These are phyloP conservation scores for Psylliodes chrysocephalus DNA, from an alignment of 2,888 invertebrate genomes.

Conservation along the genomic window DNA sequence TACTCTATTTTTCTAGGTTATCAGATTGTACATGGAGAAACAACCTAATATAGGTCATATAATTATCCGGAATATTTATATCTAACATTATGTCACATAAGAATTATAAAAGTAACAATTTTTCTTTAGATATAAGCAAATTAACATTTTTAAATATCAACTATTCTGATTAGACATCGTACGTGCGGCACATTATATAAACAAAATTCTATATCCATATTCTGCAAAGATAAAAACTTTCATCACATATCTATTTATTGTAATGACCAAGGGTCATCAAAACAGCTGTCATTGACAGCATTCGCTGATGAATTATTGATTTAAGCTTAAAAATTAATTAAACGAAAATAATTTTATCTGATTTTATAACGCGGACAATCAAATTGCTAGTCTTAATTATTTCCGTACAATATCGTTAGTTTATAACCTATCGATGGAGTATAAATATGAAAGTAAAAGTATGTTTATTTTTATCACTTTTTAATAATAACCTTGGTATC, in stretches of 20 bases:
- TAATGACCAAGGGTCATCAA: slow-evolving; percentile 18
- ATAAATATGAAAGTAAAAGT: too few relatives aligned
- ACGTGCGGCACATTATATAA: not conserved
- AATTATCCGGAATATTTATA: too few relatives aligned
- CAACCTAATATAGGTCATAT: too few relatives aligned
- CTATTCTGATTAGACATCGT: not conserved
- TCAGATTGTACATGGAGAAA: too few relatives aligned
- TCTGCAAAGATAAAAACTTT: slow-evolving; percentile 20
- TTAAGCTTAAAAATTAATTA: not conserved
- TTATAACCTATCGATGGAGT: too few relatives aligned
- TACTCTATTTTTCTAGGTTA: too few relatives aligned
- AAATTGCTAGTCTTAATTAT: not conserved
- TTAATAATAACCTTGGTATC: too few relatives aligned
- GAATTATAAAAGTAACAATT: too few relatives aligned
- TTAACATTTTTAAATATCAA: too few relatives aligned
- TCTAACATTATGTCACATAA: too few relatives aligned
- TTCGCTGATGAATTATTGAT: slow-evolving; percentile 4
- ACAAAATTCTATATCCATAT: slow-evolving; percentile 11
- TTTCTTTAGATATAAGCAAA: too few relatives aligned
- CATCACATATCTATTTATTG: slow-evolving; percentile 10
- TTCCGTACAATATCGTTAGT: not conserved
- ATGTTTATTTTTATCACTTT: too few relatives aligned
- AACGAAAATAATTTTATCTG: not conserved
- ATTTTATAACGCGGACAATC: not conserved
- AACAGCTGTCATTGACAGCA: slow-evolving; percentile 21